Evolutionary conservation across 2,888 invertebrate genomes (phyloP).

Genomic region (Andrena trimmerana): DNA sequence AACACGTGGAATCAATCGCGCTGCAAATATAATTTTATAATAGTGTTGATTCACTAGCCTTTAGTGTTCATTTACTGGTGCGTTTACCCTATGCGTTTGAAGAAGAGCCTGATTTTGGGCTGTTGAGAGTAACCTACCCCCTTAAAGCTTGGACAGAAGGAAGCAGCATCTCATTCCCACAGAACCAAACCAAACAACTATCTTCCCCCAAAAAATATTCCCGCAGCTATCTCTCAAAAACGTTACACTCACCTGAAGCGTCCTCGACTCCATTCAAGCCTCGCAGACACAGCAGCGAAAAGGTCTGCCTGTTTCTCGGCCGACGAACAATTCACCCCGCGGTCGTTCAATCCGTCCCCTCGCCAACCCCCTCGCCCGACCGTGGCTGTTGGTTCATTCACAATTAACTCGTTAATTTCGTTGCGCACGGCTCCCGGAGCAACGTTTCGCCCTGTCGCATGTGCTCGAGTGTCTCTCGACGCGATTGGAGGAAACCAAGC

Average conservation of each 20-base stretch:
- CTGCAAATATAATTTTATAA: no score
- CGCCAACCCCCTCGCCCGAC: slow-evolving; percentile 34
- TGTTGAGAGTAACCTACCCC: no score
- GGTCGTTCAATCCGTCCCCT: slow-evolving; percentile 44
- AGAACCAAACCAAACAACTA: not conserved
- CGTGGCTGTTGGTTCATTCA: slow-evolving; percentile 33
- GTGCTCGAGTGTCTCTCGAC: slow-evolving; percentile 11
- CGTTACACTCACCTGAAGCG: no score
- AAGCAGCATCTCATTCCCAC: no score
- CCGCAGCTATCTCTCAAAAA: no score
- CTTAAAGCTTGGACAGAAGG: no score
- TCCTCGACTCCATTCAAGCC: not conserved
- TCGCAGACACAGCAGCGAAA: slow-evolving; percentile 25
- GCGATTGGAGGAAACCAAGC: slow-evolving; percentile 50
- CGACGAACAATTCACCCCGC: slow-evolving; percentile 28
- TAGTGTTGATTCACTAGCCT: no score
- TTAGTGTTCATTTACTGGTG: no score
- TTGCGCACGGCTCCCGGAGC: not conserved
- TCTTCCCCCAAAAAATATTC: no score
- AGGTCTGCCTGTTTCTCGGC: slow-evolving; percentile 17
- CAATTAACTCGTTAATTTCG: slow-evolving; percentile 54
- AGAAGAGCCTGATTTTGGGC: no score
- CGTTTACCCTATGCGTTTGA: no score
- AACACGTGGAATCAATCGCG: no score
- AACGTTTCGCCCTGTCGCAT: not conserved